Percentiles rank a stretch among this genome's conserved stretches.
Conservation (phyloP, 2,797 vertebrate species). For the Tadarida brasiliensis region DNA sequence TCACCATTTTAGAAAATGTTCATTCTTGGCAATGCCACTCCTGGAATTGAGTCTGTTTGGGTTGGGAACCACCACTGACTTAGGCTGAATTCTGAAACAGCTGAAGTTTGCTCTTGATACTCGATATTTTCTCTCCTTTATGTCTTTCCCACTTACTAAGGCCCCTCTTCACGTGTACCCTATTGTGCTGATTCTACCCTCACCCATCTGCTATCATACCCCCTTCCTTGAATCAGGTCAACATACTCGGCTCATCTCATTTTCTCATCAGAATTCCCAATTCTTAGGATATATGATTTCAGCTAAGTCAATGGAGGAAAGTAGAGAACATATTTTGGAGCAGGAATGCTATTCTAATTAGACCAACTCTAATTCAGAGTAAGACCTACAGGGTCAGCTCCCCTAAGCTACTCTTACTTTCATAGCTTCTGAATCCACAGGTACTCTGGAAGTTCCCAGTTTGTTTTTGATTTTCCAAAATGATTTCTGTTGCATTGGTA, state of each 20-base stretch:
- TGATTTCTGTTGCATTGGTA: background rate
- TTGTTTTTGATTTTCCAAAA: slow-evolving; percentile 36
- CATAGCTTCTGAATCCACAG: background rate
- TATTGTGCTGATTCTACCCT: background rate
- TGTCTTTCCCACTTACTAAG: background rate
- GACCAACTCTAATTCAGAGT: background rate
- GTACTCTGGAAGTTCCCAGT: slow-evolving; percentile 4
- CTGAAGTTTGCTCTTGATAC: background rate
- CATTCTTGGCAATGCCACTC: background rate
- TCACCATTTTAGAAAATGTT: slow-evolving; percentile 48
- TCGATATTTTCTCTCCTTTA: background rate
- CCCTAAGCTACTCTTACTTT: background rate
- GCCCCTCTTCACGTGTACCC: background rate
- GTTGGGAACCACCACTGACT: background rate
- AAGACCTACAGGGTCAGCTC: background rate
- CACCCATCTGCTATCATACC: background rate
- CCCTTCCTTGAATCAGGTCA: too few species aligned
- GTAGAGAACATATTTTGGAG: background rate
- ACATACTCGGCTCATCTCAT: background rate
- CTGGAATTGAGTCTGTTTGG: background rate
- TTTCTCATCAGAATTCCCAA: background rate
- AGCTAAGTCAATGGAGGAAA: background rate
- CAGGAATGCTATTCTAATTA: background rate
- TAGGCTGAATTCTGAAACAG: background rate
- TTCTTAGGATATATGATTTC: background rate